These are phyloP conservation scores for Hecatera dysodea DNA, from an alignment of 2,888 invertebrate species.

Conservation along the genomic window DNA sequence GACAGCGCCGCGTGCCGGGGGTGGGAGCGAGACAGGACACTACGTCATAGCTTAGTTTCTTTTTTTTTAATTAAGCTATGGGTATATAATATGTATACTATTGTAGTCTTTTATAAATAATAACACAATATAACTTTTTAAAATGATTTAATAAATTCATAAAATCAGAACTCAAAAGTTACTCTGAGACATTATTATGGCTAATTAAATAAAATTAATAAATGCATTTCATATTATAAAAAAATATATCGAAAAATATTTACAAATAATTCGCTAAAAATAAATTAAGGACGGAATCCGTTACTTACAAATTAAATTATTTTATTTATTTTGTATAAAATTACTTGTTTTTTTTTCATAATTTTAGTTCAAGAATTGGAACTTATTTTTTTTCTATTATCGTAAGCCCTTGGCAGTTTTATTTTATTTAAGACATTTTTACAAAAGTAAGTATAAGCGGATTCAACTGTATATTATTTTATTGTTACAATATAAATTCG, in stretches of 20 bases:
- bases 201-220: conserved; percentile 83
- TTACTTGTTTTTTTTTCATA: conserved; percentile 36
- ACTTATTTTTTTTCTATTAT: conserved; percentile 40
- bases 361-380: conserved; percentile 46
- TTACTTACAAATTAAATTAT: conserved; percentile 50
- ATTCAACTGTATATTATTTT: too few species aligned
- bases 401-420: conserved; percentile 54
- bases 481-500: conserved; percentile 64
- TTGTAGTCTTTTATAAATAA: not conserved
- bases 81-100: too few species aligned
- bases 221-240: conserved; percentile 76
- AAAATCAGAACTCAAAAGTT: conserved; percentile 63
- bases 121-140: conserved; percentile 50
- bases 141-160: conserved; percentile 71
- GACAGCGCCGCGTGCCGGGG: too few species aligned
- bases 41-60: too few species aligned
- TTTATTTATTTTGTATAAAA: conserved; percentile 42
- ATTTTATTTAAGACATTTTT: conserved; percentile 53
- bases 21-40: too few species aligned
- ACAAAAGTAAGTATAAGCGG: too few species aligned
- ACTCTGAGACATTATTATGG: conserved; percentile 72
- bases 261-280: conserved; percentile 74
- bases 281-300: conserved; percentile 73
- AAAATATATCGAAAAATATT: conserved; percentile 68
- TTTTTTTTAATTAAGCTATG: too few species aligned